Base-by-base conservation (phyloP, 1,140 invertebrate genomes). In the Calosoma granatense region DNA sequence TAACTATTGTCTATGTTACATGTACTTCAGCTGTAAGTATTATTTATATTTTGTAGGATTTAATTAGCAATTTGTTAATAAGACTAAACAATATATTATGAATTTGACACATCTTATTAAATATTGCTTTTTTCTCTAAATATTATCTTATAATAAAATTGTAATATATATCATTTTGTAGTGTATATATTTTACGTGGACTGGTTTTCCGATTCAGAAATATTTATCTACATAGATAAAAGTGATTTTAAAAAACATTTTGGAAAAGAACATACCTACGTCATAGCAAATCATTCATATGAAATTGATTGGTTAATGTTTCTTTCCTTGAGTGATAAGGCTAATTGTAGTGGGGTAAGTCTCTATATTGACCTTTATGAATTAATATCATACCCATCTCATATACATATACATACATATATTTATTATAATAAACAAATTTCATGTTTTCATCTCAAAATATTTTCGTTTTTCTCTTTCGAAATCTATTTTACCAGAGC, bases 221-320 rank as follows among this genome's bases (percentile, higher is more conserved):
- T 90, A 61, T 72, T 79, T 51, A 66, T 94, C n/a, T 93, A 92
- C 65, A 80, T 84, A 63, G 84, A 94, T 64, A 84, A 84, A 64
- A 78, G 88, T 56, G 86, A 92, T 61, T 85, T 84, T 67, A 76
- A 87, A 2, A 84, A 87, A 70, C 84, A 82, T 72, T 86, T 85
- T 72, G 91, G 90, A 11, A 87, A 88, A 60, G 92, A 97, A 68
- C 92, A 97, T 76, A 86, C 83, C 14, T 83, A 92, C 64, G 79
- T 92, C 21, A 75, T 97, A 21, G 93, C 97, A 89, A 97, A 98
- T 73, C 94, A 98, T 69, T 85, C 83, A 54, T 97, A 94, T 74
- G 94, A 98, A 77, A 84, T 95, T 55, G 95, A 98, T 71, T 98
- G 94, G 92, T 72, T 96, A 0, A 82, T 90, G 64, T 90, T 90